Percentiles rank a stretch among this genome's conserved stretches.
phyloP scores from a whole-genome alignment of 1,140 invertebrate species.

The Cydia amplana region DNA sequence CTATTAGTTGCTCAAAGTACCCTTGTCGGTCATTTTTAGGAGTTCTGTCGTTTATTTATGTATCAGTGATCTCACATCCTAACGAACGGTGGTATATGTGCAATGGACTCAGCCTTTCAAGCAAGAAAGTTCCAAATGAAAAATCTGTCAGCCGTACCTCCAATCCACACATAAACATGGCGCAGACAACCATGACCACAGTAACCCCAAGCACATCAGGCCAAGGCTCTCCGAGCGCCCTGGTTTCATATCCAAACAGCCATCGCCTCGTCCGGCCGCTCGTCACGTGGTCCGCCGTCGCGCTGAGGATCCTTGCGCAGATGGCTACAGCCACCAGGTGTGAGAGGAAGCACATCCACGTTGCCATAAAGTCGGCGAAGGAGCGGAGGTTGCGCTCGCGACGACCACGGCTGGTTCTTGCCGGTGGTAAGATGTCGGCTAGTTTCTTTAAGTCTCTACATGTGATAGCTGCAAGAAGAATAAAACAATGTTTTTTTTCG shows the following conservation, averaged over 20 bases:
- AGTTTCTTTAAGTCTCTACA: slow-evolving; percentile 66
- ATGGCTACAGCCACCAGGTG: slow-evolving; percentile 82
- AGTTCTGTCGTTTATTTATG: neutral
- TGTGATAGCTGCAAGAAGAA: slow-evolving; percentile 59
- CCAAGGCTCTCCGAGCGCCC: slow-evolving; percentile 83
- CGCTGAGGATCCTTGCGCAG: slow-evolving; percentile 82
- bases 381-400: slow-evolving; percentile 68
- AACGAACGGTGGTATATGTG: too few species aligned
- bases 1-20: too few species aligned
- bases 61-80: too few species aligned
- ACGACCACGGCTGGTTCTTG: slow-evolving; percentile 65
- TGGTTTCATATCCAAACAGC: slow-evolving; percentile 79
- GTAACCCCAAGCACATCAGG: slow-evolving; percentile 85
- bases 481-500: slow-evolving; percentile 17
- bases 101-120: too few species aligned
- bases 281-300: slow-evolving; percentile 83
- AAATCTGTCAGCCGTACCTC: slow-evolving; percentile 74
- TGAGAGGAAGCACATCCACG: slow-evolving; percentile 82
- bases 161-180: slow-evolving; percentile 85
- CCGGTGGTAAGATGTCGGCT: slow-evolving; percentile 62
- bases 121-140: too few species aligned
- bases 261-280: slow-evolving; percentile 81
- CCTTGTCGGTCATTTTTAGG: neutral
- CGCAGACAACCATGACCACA: slow-evolving; percentile 83
- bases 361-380: slow-evolving; percentile 79